Conservation (phyloP, 2,113 vertebrate genomes). For the Willisornis vidua region DNA sequence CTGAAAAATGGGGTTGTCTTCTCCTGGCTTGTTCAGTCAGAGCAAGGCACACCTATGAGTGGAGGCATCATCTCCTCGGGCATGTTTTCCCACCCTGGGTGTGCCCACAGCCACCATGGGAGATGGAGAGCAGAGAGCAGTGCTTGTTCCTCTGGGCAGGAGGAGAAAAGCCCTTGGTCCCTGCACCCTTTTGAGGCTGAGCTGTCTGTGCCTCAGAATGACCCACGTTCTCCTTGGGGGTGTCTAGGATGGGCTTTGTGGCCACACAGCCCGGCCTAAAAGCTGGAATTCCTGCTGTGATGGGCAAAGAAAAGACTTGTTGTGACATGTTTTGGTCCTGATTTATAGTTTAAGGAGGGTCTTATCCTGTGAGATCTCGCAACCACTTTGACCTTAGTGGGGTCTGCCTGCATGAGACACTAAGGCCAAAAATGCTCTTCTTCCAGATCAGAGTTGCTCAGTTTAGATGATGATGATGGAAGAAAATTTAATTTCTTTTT, state of each 20-base stretch:
- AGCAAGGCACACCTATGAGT: neutral
- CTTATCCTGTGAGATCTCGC: neutral
- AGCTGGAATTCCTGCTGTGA: neutral
- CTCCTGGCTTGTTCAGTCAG: neutral
- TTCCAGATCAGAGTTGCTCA: neutral
- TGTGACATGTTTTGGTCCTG: neutral
- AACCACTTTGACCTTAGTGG: fast-evolving
- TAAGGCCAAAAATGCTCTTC: neutral
- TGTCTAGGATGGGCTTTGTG: neutral
- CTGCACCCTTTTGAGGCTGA: neutral
- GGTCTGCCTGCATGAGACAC: neutral
- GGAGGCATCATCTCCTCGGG: fast-evolving
- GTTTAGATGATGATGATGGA: neutral
- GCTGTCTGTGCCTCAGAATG: neutral
- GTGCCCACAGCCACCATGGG: neutral
- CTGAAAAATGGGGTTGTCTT: neutral
- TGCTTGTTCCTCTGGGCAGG: neutral
- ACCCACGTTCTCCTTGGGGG: neutral
- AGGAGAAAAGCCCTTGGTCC: neutral
- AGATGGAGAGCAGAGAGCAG: neutral
- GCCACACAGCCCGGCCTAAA: neutral
- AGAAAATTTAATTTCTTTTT: neutral
- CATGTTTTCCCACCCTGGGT: neutral
- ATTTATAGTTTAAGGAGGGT: neutral
- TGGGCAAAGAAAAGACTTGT: neutral